Evolutionary conservation across 2,888 invertebrate genomes (phyloP).

Genomic region (Drosophila rubida): DNA sequence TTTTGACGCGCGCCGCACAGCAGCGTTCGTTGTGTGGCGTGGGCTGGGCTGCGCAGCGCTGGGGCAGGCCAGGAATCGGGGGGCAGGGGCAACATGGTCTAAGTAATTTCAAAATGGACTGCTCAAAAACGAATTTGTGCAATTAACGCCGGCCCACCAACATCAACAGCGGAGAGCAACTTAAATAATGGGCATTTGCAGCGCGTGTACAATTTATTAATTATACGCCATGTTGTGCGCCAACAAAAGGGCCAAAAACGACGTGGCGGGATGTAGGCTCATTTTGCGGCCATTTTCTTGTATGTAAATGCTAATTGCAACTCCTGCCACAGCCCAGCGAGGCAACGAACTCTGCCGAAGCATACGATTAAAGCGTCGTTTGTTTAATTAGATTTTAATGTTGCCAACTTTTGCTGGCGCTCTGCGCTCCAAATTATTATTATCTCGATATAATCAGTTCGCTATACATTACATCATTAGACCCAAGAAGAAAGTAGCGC

Average conservation of each 20-base stretch:
- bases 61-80: no score
- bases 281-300: slow-evolving; percentile 61
- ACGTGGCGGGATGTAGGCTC: not conserved
- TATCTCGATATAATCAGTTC: slow-evolving; percentile 50
- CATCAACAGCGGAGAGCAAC: slow-evolving; percentile 26
- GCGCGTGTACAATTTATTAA: slow-evolving; percentile 75
- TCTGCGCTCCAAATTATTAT: slow-evolving; percentile 4
- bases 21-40: not conserved
- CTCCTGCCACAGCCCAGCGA: not conserved
- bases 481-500: slow-evolving; percentile 30
- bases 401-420: slow-evolving; percentile 38
- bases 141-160: slow-evolving; percentile 67
- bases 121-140: slow-evolving; percentile 77
- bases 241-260: slow-evolving; percentile 22
- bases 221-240: slow-evolving; percentile 75
- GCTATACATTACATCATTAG: slow-evolving; percentile 67
- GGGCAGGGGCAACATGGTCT: slow-evolving; percentile 30
- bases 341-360: not conserved
- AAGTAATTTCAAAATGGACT: slow-evolving; percentile 69
- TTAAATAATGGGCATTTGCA: slow-evolving; percentile 52
- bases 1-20: slow-evolving; percentile 71
- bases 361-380: slow-evolving; percentile 18
- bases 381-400: slow-evolving; percentile 72
- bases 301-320: slow-evolving; percentile 58
- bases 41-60: no score